Evolutionary conservation across 1,140 invertebrate species (phyloP), one percentile per base, ranked within the genome.

Genomic region (Drosophila prosaltans): DNA sequence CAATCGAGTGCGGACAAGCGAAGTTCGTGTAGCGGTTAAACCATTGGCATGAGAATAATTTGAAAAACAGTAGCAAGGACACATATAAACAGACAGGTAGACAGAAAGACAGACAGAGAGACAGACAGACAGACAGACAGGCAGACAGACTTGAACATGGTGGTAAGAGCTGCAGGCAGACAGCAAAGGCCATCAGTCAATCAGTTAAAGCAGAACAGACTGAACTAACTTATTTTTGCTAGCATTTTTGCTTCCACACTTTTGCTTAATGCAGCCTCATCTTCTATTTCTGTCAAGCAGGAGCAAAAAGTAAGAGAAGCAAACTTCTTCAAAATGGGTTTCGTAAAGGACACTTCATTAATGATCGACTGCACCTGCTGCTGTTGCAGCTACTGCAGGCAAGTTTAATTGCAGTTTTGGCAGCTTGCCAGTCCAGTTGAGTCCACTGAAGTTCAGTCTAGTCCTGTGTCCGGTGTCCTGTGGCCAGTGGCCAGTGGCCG

Each of bases 361-460:
- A 76, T 76, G 74, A 76, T 76, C 74, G 73, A 76, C 65, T 72
- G 68, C 41, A 39, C 3, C 57, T 48, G 5, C 57, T 48, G 5
- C 5, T 26, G 55, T 24, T 16, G 28, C 28, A 6, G 28, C 11
- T 36, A 32, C 11, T 55, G n/a, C 57, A 59, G 41, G 58, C 60
- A 43, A 36, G 62, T 81, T 81, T 81, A 81, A 81, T 81, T 81
- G 79, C 63, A 68, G 69, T 78, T 78, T 74, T 74, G 77, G 73
- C 66, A 41, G 40, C 45, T 63, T 67, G 81, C 81, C 81, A 81
- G 65, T 36, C 21, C 45, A 51, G 40, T 45, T 16, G 65, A 41
- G 39, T 16, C 11, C 39, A 65, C 51, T 45, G 16, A 30, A 65
- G 65, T 61, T 26, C 36, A 30, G 48, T 41, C 59, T 21, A 26